A percentile compares a stretch with the other conserved stretches of the same genome.
phyloP scores from a whole-genome alignment of 2,888 invertebrate genomes.

The Cryptus viduatorius region DNA sequence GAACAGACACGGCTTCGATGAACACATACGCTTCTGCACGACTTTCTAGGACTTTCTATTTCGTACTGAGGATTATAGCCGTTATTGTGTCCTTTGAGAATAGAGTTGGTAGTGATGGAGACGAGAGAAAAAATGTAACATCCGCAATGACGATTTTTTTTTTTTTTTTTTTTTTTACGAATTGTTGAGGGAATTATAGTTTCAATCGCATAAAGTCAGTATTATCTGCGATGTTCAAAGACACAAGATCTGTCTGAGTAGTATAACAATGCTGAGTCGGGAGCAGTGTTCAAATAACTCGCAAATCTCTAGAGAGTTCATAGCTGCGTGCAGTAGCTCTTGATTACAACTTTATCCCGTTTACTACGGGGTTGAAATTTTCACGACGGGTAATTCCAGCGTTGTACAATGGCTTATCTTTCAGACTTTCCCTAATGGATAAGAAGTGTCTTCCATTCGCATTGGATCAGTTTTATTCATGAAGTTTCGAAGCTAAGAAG shows the following conservation, averaged over 20 bases:
- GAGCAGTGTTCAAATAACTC: not conserved
- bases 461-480: not conserved
- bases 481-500: not conserved
- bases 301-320: not conserved
- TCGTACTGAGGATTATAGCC: conserved; percentile 52
- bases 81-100: conserved; percentile 49
- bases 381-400: not conserved
- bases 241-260: not conserved
- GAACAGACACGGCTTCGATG: conserved; percentile 53
- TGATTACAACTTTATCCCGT: not conserved
- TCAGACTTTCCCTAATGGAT: conserved; percentile 3
- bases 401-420: conserved; percentile 6
- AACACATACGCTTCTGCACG: conserved; percentile 26
- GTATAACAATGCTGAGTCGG: not conserved
- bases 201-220: not conserved
- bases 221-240: not conserved
- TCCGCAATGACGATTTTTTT: not conserved
- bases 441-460: not conserved
- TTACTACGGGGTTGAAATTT: not conserved
- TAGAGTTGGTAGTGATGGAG: not conserved
- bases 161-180: not conserved
- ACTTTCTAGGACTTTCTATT: conserved; percentile 37
- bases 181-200: not conserved
- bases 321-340: not conserved
- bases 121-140: not conserved